A percentile compares a stretch with the other conserved stretches of the same genome.
These are phyloP conservation scores for Hycleus cichorii DNA, from an alignment of 1,140 invertebrate genomes.

Conservation along the genomic window DNA sequence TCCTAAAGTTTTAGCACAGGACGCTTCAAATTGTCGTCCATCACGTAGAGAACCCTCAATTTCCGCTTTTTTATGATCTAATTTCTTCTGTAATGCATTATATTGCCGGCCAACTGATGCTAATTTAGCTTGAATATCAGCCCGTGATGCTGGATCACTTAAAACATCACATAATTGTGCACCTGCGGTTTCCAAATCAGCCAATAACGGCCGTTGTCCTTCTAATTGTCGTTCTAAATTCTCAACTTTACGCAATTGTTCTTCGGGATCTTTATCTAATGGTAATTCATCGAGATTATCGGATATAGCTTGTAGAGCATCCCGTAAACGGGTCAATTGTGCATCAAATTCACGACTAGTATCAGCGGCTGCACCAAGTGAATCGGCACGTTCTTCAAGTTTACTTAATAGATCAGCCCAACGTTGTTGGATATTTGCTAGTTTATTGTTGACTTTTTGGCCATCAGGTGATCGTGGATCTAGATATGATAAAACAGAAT, in stretches of 20 bases:
- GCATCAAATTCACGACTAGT: constrained; percentile 87
- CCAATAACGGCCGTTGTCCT: constrained; percentile 75
- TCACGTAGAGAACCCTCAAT: constrained; percentile 78
- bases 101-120: constrained; percentile 75
- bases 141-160: constrained; percentile 82
- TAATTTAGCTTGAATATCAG: constrained; percentile 85
- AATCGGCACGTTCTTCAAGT: constrained; percentile 75
- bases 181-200: constrained; percentile 80
- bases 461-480: constrained; percentile 66
- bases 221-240: constrained; percentile 82
- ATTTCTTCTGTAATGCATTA: constrained; percentile 76
- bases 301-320: constrained; percentile 75
- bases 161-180: constrained; percentile 79
- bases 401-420: constrained; percentile 76
- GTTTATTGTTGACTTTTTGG: constrained; percentile 58
- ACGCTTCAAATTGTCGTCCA: constrained; percentile 77
- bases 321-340: constrained; percentile 67
- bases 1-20: constrained; percentile 76
- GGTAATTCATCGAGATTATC: constrained; percentile 80
- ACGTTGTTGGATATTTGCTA: constrained; percentile 56
- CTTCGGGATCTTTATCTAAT: constrained; percentile 76
- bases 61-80: constrained; percentile 83
- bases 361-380: constrained; percentile 78
- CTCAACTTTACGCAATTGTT: constrained; percentile 78
- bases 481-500: constrained; percentile 64